Base-by-base conservation (phyloP, 2,113 vertebrate genomes). In the Athene cunicularia region DNA sequence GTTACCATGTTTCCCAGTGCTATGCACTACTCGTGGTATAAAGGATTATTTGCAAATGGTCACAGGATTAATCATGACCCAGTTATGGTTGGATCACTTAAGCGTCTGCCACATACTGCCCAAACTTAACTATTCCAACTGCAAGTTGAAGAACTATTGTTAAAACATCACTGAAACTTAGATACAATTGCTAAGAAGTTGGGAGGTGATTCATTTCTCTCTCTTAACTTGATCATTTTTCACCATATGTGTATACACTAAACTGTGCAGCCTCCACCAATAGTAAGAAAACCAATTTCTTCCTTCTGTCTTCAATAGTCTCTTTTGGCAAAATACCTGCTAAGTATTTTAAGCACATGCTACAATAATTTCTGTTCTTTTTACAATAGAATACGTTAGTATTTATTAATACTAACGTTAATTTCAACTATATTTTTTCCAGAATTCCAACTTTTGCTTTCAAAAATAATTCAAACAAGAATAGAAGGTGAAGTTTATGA, bases 171-270 rank as follows among this genome's bases (percentile, higher is more conserved):
- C 21, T 67, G 26, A 88, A 75, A 79, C 20, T 43, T 75, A 75
- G 15, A 12, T 52, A 50, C 3, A 67, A 14, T 7, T 85, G 32
- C 18, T 68, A 63, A 90, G 20, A 49, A 70, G 17, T 19, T 81
- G 41, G 24, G 19, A 85, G 7, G 10, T 64, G 17, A 64, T 49
- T 64, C 88, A 52, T 47, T 55, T 81, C 43, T 81, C 50, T 82
- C 12, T 0, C 12, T 88, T 70, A 35, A 52, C 8, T 56, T 81
- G 39, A 5, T 64, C 28, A 35, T 58, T 20, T 5, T 17, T 96
- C 32, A 71, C 12, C 17, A 24, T 2, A 7, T 8, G 1, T 50
- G 2, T n/a, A 12, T 52, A 41, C 2, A 60, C 6, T 27, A 59
- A 60, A 64, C 8, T 17, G 8, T 21, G 4, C 17, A 62, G 17